These are phyloP conservation scores for Microcaecilia unicolor DNA, from an alignment of 2,797 vertebrate genomes.

Conservation along the genomic window DNA sequence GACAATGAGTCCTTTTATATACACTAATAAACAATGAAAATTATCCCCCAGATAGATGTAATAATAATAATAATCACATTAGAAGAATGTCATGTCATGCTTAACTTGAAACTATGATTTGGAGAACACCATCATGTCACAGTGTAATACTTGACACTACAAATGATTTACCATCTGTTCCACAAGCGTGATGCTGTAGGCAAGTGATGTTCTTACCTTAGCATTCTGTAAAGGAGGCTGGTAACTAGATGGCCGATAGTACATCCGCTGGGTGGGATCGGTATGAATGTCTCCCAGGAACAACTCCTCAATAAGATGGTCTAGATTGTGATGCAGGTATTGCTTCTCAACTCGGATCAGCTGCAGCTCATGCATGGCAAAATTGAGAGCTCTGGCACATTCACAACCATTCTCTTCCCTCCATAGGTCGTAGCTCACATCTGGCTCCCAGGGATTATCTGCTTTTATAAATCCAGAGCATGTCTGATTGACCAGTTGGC, in stretches of 20 bases:
- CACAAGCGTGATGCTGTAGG: no score
- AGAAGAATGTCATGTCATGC: no score
- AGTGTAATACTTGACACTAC: no score
- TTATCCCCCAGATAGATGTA: no score
- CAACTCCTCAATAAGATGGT: slow-evolving; percentile 87
- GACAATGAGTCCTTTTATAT: no score
- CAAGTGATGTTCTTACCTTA: slow-evolving; percentile 66
- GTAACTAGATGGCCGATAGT: slow-evolving; percentile 89
- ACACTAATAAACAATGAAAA: no score
- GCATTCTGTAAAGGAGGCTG: slow-evolving; percentile 84
- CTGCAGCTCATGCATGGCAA: slow-evolving; percentile 93
- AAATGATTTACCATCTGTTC: no score
- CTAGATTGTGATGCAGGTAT: slow-evolving; percentile 80
- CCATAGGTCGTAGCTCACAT: slow-evolving; percentile 70
- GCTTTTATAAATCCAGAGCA: slow-evolving; percentile 63
- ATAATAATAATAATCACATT: no score
- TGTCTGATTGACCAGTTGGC: slow-evolving; percentile 64
- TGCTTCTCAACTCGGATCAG: slow-evolving; percentile 89
- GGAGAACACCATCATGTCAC: no score
- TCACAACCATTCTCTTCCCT: slow-evolving; percentile 73
- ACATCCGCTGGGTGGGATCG: slow-evolving; percentile 75
- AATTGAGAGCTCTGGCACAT: slow-evolving; percentile 79
- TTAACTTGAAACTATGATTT: no score
- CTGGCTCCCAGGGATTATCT: slow-evolving; percentile 58
- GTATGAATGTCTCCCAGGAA: slow-evolving; percentile 93